phyloP scores from a whole-genome alignment of 2,113 vertebrate species.

The Sitta europaea region DNA sequence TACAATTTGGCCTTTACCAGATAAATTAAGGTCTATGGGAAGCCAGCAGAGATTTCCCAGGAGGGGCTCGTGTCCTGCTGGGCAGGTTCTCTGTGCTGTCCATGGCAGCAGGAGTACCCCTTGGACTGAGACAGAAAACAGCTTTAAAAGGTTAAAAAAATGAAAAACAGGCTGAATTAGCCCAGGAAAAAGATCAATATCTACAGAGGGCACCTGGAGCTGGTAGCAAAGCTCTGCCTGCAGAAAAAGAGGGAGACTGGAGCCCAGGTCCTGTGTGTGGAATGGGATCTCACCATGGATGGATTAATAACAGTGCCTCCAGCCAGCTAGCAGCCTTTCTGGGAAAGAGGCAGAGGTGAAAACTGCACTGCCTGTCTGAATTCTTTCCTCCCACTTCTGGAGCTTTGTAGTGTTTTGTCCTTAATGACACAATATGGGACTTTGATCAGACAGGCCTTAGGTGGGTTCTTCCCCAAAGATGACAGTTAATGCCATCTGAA shows the following conservation, averaged over 20 bases:
- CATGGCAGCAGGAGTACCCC: background rate
- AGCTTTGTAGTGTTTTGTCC: background rate
- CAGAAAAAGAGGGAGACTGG: background rate
- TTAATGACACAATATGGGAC: background rate
- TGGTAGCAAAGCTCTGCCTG: background rate
- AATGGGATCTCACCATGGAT: background rate
- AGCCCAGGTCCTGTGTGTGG: background rate
- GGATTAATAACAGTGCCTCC: background rate
- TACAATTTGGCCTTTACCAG: conserved; percentile 29
- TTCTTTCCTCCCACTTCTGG: background rate
- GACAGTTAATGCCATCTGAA: background rate
- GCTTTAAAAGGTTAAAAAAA: background rate
- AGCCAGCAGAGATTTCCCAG: conserved; percentile 14
- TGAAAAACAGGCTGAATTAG: background rate
- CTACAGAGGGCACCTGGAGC: background rate
- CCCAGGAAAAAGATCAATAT: background rate
- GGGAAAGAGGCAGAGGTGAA: background rate
- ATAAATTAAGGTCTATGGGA: background rate
- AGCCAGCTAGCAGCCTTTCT: background rate
- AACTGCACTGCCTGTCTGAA: background rate
- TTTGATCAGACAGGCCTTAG: background rate
- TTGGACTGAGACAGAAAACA: background rate
- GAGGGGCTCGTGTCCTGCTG: background rate
- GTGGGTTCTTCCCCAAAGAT: background rate
- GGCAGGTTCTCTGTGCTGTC: background rate